Evolutionary conservation across 2,113 vertebrate genomes (phyloP), one percentile per base, ranked within the genome.

Genomic region (Cyprinodon tularosa): DNA sequence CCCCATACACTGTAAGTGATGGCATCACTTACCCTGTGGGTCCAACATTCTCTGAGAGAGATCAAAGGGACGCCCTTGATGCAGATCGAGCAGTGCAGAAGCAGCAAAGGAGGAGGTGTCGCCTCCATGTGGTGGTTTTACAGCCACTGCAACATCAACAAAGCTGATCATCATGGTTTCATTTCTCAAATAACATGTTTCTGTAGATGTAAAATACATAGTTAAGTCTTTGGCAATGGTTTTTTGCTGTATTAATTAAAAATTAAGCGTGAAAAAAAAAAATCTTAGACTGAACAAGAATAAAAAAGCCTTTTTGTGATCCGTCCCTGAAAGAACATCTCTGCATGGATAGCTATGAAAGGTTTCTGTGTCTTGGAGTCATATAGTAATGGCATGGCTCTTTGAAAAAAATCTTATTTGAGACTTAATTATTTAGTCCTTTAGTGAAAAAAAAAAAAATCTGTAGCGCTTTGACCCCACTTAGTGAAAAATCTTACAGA

Each of bases 31-130:
- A 1, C 65, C 65, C 40, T 36, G 3, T 8, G 50, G 80, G 74
- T 84, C 74, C 50, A 63, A 62, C 66, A 67, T 71, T 68, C 69
- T 78, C 77, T 83, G 36, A 81, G 47, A 63, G 82, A 79, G 70
- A 88, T 85, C 72, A 85, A 76, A 86, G 86, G 63, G 80, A 86
- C 12, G 76, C 82, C 88, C 78, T 83, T 85, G 79, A 81, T 44
- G 38, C 75, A 47, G 62, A 62, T 59, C 40, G 15, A 69, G 70
- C 45, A 3, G 61, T 0, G 62, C 10, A 47, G 66, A 17, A 48
- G 72, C 48, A 20, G 69, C 64, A 3, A 2, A 3, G 53, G 66
- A 84, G 84, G 53, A 17, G n/a, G 71, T n/a, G 84, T 13, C 66
- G 74, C 93, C 91, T 15, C 83, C 90, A 0, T 78, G 90, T 92